These are phyloP conservation scores for Chaetura pelagica DNA, from an alignment of 2,113 vertebrate genomes.

Conservation along the genomic window DNA sequence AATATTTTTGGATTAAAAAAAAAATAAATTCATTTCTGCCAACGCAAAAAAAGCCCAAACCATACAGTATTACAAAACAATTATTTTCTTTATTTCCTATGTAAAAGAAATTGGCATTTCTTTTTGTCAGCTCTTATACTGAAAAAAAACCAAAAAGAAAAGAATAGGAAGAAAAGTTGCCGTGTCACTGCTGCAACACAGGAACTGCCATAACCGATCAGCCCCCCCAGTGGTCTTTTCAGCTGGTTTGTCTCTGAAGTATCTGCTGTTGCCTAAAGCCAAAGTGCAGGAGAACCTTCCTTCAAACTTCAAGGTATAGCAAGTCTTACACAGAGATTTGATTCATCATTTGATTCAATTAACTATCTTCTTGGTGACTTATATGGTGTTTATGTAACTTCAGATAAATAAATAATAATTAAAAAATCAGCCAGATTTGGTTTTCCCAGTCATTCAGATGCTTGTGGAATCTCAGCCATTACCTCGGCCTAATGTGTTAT, in stretches of 20 bases:
- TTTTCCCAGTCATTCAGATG: not conserved
- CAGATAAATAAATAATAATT: not conserved
- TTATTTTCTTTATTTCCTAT: not conserved
- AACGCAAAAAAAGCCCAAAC: not conserved
- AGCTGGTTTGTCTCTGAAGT: conserved; percentile 24
- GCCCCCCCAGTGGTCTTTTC: conserved; percentile 17
- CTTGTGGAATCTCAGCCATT: not conserved
- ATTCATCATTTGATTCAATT: not conserved
- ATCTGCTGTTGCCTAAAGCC: conserved; percentile 29
- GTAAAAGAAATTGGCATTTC: not conserved
- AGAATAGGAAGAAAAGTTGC: conserved; percentile 43
- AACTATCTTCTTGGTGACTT: not conserved
- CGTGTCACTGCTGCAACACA: conserved; percentile 49
- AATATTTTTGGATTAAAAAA: not conserved
- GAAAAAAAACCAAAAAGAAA: not conserved
- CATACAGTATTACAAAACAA: not conserved
- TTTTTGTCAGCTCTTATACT: not conserved
- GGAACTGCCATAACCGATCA: conserved; percentile 61
- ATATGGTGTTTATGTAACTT: not conserved
- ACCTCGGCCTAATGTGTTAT: not conserved
- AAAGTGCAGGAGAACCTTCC: not conserved
- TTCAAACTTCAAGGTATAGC: not conserved
- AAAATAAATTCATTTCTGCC: not conserved
- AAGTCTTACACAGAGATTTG: not conserved
- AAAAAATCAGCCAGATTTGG: not conserved